A percentile compares a stretch with the other conserved stretches of the same genome.
phyloP scores from a whole-genome alignment of 2,113 vertebrate species.

The Myotis lucifugus region DNA sequence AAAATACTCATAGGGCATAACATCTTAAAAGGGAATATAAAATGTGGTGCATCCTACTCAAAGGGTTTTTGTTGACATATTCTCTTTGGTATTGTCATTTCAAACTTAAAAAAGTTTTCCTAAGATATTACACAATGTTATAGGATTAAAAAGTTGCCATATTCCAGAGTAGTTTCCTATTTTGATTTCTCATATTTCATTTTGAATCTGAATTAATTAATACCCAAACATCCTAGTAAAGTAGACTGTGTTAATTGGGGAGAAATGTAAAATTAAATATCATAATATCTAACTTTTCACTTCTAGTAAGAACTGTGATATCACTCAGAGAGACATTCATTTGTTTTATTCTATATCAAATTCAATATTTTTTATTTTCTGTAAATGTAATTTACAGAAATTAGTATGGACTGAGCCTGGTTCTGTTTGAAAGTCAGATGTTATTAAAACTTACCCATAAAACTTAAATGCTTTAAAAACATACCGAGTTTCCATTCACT shows the following conservation, averaged over 20 bases:
- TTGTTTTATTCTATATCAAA: constrained; percentile 5
- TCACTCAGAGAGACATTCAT: neutral
- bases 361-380: neutral
- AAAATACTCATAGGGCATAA: neutral
- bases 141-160: constrained; percentile 6
- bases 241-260: neutral
- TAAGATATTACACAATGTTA: neutral
- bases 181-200: constrained; percentile 25
- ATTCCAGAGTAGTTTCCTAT: constrained; percentile 39
- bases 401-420: neutral
- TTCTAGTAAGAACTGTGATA: neutral
- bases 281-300: neutral
- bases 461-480: neutral
- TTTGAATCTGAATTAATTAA: constrained; percentile 34
- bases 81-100: constrained; percentile 8
- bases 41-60: neutral
- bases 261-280: neutral
- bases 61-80: neutral
- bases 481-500: neutral
- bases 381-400: neutral
- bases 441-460: neutral
- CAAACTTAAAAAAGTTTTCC: neutral
- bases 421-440: neutral
- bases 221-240: neutral
- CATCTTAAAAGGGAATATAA: constrained; percentile 24